A percentile compares a stretch with the other conserved stretches of the same genome.
These are phyloP conservation scores for Coenonympha glycerion DNA, from an alignment of 2,888 invertebrate genomes.

Conservation along the genomic window DNA sequence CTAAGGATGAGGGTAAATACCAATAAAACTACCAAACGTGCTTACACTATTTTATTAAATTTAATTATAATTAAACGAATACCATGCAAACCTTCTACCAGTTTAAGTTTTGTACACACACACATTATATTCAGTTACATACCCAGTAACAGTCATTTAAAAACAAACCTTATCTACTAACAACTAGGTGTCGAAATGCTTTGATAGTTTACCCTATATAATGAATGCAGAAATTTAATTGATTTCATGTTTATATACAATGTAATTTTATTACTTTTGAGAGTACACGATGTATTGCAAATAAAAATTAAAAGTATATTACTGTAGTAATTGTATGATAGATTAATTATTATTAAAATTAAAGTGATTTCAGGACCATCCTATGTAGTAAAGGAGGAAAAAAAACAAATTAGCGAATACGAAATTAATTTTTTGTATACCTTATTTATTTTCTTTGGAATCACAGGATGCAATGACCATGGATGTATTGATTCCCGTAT, in stretches of 20 bases:
- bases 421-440: no score
- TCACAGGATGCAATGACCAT: no score
- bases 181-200: constrained; percentile 16
- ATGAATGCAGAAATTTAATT: background rate
- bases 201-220: background rate
- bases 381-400: no score
- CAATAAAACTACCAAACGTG: constrained; percentile 6
- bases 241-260: constrained; percentile 6
- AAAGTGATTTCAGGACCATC: no score
- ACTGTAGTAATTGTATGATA: no score
- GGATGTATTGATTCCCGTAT: no score
- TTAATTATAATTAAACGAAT: constrained; percentile 22
- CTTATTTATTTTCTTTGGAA: no score
- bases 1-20: background rate
- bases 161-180: constrained; percentile 5
- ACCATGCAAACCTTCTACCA: constrained; percentile 20
- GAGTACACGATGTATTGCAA: background rate
- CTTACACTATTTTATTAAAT: constrained; percentile 24
- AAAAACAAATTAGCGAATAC: no score
- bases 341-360: no score
- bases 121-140: constrained; percentile 10
- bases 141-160: constrained; percentile 6
- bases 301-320: no score
- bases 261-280: constrained; percentile 1
- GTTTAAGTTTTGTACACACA: constrained; percentile 24